A percentile compares a stretch with the other conserved stretches of the same genome.
Conservation (phyloP, 2,797 vertebrate genomes). For the Rhinella marina region DNA sequence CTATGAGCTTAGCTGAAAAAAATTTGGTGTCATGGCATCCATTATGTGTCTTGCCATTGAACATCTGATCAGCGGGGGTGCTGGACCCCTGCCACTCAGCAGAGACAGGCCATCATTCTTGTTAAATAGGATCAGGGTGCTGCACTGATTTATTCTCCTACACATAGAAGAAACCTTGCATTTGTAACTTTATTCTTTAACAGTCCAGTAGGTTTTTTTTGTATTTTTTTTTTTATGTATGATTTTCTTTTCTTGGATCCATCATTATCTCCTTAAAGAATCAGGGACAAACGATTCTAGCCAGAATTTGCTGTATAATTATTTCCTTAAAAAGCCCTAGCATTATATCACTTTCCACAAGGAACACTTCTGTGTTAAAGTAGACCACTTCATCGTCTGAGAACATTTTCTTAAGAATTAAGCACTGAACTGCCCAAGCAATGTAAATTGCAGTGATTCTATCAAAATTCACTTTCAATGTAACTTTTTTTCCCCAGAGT, state of each 20-base stretch:
- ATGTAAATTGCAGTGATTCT: conserved; percentile 54
- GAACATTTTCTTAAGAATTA: conserved; percentile 65
- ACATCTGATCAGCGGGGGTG: too few species aligned
- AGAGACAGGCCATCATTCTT: too few species aligned
- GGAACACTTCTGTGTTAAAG: conserved; percentile 65
- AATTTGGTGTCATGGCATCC: too few species aligned
- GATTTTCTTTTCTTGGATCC: conserved; percentile 55
- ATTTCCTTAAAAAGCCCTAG: conserved; percentile 66
- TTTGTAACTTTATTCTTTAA: conserved; percentile 49
- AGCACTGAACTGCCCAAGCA: conserved; percentile 65
- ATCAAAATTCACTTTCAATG: conserved; percentile 49
- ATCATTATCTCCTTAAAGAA: conserved; percentile 68
- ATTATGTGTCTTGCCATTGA: too few species aligned
- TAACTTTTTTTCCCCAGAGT: conserved; percentile 28
- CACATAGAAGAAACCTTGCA: conserved; percentile 56
- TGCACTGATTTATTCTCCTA: conserved; percentile 54
- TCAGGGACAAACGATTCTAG: conserved; percentile 67
- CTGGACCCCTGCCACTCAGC: too few species aligned
- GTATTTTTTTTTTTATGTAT: conserved; percentile 25
- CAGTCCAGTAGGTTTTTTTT: conserved; percentile 32
- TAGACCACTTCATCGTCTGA: conserved; percentile 66
- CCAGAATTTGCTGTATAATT: conserved; percentile 65
- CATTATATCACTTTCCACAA: conserved; percentile 64
- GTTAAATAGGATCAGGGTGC: conserved; percentile 1
- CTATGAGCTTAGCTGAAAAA: too few species aligned